Percentiles rank a stretch among this genome's conserved stretches.
Conservation (phyloP, 2,888 invertebrate genomes). For the Aleiodes leptofemur region DNA sequence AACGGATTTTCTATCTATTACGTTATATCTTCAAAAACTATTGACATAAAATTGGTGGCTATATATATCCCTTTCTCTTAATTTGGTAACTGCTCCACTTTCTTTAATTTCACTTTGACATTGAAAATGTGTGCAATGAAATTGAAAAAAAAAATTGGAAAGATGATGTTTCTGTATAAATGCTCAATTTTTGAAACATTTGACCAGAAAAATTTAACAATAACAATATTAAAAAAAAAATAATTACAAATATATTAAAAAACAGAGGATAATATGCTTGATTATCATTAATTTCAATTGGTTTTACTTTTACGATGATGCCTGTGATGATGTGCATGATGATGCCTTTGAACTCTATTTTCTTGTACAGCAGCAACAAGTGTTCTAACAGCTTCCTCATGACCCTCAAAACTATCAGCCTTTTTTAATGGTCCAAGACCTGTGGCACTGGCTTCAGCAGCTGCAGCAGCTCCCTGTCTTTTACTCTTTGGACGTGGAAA, state of each 20-base stretch:
- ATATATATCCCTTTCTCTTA: neutral
- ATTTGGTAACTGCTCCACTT: neutral
- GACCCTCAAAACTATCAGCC: conserved; percentile 83
- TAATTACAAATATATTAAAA: no score
- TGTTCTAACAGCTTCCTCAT: conserved; percentile 82
- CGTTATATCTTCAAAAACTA: no score
- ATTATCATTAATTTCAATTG: conserved; percentile 59
- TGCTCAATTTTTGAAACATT: no score
- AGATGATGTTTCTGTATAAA: neutral
- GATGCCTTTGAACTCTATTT: conserved; percentile 76
- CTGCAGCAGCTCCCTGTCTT: conserved; percentile 58
- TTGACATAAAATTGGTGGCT: no score
- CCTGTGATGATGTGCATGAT: conserved; percentile 68
- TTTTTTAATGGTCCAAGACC: conserved; percentile 76
- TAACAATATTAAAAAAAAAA: no score
- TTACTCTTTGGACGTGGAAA: conserved; percentile 77
- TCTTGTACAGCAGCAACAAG: conserved; percentile 83
- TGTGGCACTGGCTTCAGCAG: conserved; percentile 56
- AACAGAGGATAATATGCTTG: neutral
- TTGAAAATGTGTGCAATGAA: neutral
- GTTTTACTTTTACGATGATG: conserved; percentile 73
- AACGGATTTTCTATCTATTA: no score
- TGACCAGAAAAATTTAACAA: no score
- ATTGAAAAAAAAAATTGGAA: neutral
- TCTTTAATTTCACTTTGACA: neutral